These are phyloP conservation scores for Sebastes vulpes DNA, from an alignment of 2,797 vertebrate genomes.

Conservation along the genomic window DNA sequence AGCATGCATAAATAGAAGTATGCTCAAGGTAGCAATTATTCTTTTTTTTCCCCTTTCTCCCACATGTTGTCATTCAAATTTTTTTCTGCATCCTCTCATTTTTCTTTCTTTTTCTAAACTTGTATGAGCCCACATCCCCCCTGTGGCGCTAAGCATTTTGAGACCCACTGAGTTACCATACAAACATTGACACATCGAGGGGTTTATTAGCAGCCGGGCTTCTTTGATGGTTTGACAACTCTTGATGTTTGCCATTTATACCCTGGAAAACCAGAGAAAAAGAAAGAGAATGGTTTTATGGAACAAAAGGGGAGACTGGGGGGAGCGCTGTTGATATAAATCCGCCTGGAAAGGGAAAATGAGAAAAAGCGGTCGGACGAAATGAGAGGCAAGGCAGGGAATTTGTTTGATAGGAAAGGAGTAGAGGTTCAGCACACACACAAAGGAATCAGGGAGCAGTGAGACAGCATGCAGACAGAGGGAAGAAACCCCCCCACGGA, in stretches of 20 bases:
- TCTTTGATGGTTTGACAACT: slow-evolving; percentile 63
- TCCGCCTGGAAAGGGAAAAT: slow-evolving; percentile 49
- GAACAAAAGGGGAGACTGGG: slow-evolving; percentile 43
- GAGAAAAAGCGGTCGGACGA: slow-evolving; percentile 45
- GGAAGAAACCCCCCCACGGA: slow-evolving; percentile 51
- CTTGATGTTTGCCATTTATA: slow-evolving; percentile 70
- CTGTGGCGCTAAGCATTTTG: slow-evolving; percentile 59
- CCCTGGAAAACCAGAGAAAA: slow-evolving; percentile 42
- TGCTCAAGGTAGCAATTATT: slow-evolving; percentile 8
- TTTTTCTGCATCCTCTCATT: neutral
- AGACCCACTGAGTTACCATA: slow-evolving; percentile 53
- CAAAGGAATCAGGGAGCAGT: slow-evolving; percentile 34
- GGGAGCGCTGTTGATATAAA: slow-evolving; percentile 52
- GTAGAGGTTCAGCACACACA: neutral
- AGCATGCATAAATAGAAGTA: slow-evolving; percentile 25
- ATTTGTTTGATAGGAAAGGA: slow-evolving; percentile 31
- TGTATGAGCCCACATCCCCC: slow-evolving; percentile 16
- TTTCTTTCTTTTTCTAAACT: neutral
- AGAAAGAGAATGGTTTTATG: slow-evolving; percentile 15
- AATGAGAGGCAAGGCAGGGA: slow-evolving; percentile 29
- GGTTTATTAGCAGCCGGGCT: slow-evolving; percentile 57
- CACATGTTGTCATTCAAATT: slow-evolving; percentile 9
- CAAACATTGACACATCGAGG: slow-evolving; percentile 62
- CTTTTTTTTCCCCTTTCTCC: slow-evolving; percentile 6
- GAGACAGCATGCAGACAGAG: slow-evolving; percentile 27